These are phyloP conservation scores for Craseonycteris thonglongyai DNA, from an alignment of 2,113 vertebrate genomes.

Conservation along the genomic window DNA sequence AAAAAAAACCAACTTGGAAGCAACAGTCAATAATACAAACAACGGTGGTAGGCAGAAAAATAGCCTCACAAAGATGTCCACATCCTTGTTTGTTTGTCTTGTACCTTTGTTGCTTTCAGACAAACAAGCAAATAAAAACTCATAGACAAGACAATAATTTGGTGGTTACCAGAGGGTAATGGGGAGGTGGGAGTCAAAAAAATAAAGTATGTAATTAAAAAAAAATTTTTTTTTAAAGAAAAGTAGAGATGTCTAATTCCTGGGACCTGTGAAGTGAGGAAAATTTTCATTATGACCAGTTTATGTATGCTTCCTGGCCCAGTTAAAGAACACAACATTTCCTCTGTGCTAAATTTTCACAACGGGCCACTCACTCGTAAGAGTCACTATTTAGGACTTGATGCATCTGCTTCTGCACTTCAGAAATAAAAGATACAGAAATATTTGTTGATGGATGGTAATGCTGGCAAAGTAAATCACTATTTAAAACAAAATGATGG, in stretches of 20 bases:
- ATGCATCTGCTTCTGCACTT: neutral
- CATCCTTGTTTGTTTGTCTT: too few relatives aligned
- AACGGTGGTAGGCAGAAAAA: neutral
- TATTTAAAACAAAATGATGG: neutral
- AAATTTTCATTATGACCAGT: neutral
- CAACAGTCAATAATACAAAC: neutral
- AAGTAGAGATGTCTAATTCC: too few relatives aligned
- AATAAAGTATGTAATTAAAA: too few relatives aligned
- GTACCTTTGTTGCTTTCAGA: too few relatives aligned
- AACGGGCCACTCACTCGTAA: neutral
- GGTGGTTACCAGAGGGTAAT: too few relatives aligned
- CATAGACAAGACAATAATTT: too few relatives aligned
- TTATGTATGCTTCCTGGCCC: neutral
- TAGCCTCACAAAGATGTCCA: too few relatives aligned
- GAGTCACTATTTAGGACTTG: neutral
- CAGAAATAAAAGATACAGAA: neutral
- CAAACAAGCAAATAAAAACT: too few relatives aligned
- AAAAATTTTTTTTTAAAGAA: too few relatives aligned
- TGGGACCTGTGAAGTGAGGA: neutral
- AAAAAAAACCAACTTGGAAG: neutral
- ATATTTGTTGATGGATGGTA: neutral
- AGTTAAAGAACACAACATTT: neutral
- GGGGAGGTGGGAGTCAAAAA: too few relatives aligned
- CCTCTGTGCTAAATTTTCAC: neutral
- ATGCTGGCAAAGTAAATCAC: neutral